Conservation (phyloP, 2,113 vertebrate species). For the Cinclus mexicanus region DNA sequence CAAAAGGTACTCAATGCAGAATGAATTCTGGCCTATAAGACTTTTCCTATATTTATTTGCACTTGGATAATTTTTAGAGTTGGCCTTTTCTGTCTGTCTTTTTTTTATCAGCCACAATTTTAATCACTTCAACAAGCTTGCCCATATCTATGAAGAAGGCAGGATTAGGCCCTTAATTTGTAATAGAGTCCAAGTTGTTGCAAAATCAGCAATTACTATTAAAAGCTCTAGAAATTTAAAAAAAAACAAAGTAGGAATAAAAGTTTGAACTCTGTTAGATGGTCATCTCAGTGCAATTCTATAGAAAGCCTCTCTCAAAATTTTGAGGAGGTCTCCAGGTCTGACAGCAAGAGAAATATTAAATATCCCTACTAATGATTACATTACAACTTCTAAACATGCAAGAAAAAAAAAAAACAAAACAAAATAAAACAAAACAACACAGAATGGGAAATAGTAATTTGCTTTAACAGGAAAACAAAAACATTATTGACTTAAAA, state of each 20-base stretch:
- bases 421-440: too few relatives aligned
- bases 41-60: not conserved
- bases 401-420: not conserved
- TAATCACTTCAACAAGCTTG: not conserved
- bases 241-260: not conserved
- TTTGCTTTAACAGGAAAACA: not conserved
- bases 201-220: not conserved
- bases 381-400: not conserved
- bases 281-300: not conserved
- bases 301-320: not conserved
- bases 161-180: not conserved
- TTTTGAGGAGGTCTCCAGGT: not conserved
- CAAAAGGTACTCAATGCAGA: not conserved
- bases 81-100: not conserved
- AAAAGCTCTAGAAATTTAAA: not conserved
- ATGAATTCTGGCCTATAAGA: not conserved
- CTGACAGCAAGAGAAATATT: not conserved
- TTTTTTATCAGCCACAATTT: not conserved
- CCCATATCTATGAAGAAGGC: not conserved
- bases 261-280: not conserved
- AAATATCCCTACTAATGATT: not conserved
- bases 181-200: not conserved
- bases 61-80: not conserved
- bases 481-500: not conserved
- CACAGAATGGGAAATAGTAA: not conserved